A percentile compares a stretch with the other conserved stretches of the same genome.
These are phyloP conservation scores for Papilio gigon DNA, from an alignment of 2,888 invertebrate species.

Conservation along the genomic window DNA sequence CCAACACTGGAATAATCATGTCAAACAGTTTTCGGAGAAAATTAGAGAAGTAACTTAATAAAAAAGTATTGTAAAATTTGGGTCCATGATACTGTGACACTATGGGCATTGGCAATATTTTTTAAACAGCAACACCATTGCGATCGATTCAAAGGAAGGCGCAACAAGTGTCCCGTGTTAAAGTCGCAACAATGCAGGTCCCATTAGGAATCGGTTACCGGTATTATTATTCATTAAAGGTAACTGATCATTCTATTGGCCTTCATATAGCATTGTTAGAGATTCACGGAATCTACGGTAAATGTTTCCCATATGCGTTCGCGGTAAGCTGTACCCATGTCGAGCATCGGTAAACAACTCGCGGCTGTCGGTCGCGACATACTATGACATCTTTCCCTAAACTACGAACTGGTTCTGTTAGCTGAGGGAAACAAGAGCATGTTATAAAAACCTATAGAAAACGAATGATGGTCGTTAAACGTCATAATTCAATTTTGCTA, in stretches of 20 bases:
- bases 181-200: slow-evolving; percentile 35
- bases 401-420: too few relatives aligned
- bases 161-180: slow-evolving; percentile 25
- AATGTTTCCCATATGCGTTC: slow-evolving; percentile 57
- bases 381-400: not conserved
- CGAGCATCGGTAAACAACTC: slow-evolving; percentile 51
- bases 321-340: slow-evolving; percentile 54
- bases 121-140: slow-evolving; percentile 20
- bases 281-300: slow-evolving; percentile 54
- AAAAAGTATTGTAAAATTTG: not conserved
- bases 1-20: too few relatives aligned
- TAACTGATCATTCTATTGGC: slow-evolving; percentile 63
- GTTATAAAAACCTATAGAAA: too few relatives aligned
- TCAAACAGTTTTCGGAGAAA: not conserved
- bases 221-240: slow-evolving; percentile 54
- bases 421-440: too few relatives aligned
- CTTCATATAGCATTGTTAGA: slow-evolving; percentile 58
- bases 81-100: not conserved
- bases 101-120: not conserved
- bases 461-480: too few relatives aligned
- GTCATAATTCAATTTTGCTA: too few relatives aligned
- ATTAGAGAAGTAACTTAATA: not conserved
- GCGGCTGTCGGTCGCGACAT: not conserved
- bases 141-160: not conserved
- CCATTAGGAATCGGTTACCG: slow-evolving; percentile 42